Percentiles rank a stretch among this genome's conserved stretches.
phyloP scores from a whole-genome alignment of 2,113 vertebrate genomes.

The Nothobranchius kuhntae region DNA sequence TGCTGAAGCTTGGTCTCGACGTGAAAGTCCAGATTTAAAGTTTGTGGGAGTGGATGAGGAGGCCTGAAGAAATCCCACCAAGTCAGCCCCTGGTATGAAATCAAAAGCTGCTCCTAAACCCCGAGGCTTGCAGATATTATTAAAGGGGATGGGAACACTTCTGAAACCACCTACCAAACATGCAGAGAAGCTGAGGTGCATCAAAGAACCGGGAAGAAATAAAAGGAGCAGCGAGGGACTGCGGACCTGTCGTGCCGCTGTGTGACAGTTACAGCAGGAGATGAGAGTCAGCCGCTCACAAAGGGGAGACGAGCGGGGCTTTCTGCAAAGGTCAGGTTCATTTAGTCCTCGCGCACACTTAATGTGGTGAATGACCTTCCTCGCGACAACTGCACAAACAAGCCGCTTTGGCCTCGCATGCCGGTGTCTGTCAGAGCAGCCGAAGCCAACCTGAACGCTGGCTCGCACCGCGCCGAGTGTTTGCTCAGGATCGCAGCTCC shows the following conservation, averaged over 20 bases:
- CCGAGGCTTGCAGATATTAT: slow-evolving; percentile 38
- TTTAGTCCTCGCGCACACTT: slow-evolving; percentile 51
- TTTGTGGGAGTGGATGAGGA: not conserved
- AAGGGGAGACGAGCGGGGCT: slow-evolving; percentile 35
- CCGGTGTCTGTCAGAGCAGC: slow-evolving; percentile 36
- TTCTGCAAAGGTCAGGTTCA: slow-evolving; percentile 73
- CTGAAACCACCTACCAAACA: slow-evolving; percentile 43
- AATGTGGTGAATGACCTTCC: slow-evolving; percentile 55
- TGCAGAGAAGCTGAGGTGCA: slow-evolving; percentile 21
- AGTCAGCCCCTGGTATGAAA: slow-evolving; percentile 15
- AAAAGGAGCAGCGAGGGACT: slow-evolving; percentile 12
- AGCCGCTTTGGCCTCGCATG: slow-evolving; percentile 32
- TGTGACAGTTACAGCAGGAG: slow-evolving; percentile 42
- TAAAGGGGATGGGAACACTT: slow-evolving; percentile 39
- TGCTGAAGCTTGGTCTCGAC: no score
- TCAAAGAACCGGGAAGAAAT: slow-evolving; percentile 39
- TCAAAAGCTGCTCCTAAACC: slow-evolving; percentile 40
- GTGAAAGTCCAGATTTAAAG: not conserved
- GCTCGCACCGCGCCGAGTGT: slow-evolving; percentile 9
- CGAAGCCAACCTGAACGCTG: slow-evolving; percentile 5
- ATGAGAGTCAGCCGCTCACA: slow-evolving; percentile 45
- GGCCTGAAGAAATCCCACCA: slow-evolving; percentile 17
- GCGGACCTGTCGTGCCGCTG: slow-evolving; percentile 12
- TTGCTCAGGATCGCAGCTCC: slow-evolving; percentile 33
- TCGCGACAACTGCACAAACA: slow-evolving; percentile 71